Base-by-base conservation (phyloP, 2,797 vertebrate species). In the Ctenosaura bakeri region DNA sequence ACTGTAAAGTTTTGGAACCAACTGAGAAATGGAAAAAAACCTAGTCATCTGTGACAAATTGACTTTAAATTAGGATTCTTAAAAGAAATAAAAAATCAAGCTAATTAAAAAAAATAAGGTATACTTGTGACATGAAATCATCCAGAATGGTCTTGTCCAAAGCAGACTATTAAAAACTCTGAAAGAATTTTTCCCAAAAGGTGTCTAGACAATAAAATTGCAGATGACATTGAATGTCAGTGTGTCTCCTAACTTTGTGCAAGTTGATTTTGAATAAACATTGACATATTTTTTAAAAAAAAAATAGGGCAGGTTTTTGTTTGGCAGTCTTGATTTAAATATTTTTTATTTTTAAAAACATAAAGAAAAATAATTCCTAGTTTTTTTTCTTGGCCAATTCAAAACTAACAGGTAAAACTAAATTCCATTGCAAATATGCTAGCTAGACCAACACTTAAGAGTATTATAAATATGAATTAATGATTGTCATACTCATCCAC, bases 1-100 rank as follows among this genome's bases (percentile, higher is more conserved):
- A 42, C 14, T 42, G 64, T 64, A 42, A 66, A 69, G 38, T 81
- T 81, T 32, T 35, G 56, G 54, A 81, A 81, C 32, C 9, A 32
- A 56, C n/a, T 83, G 35, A 83, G 24, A 46, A 66, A 46, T 66
- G 10, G 7, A 84, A 84, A 84, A 84, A 62, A 84, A 69, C 62
- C 20, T 69, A 32, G 14, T 22, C 42, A 50, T 20, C 9, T 4
- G 64, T 6, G 42, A 16, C 26, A 32, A 26, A 46, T 84, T 26
- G 38, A 46, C 10, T 16, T 46, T 14, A 83, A 16, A 24, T 42
- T 64, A 26, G 12, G 10, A 16, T 71, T 50, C 29, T 71, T 71
- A 50, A 69, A 64, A 32, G 81, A 83, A 50, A 42, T 84, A 7
- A 84, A 84, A 83, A 2, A 62, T 62, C 56, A 42, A 62, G 12